These are phyloP conservation scores for Martes martes DNA, from an alignment of 2,113 vertebrate species.

Conservation along the genomic window DNA sequence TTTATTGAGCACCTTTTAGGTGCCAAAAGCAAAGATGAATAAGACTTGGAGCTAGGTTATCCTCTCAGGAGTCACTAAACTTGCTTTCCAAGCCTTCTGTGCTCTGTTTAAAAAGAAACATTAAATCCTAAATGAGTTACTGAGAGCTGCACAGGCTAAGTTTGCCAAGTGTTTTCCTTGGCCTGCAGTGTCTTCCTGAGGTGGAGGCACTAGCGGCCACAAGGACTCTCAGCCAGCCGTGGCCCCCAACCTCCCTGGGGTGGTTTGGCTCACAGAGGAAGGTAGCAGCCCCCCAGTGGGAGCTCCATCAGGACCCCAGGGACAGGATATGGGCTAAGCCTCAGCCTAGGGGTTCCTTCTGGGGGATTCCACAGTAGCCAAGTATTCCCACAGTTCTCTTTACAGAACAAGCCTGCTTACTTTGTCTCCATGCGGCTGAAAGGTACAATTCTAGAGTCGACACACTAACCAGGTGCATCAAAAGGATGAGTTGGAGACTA, in stretches of 20 bases:
- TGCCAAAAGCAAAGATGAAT: slow-evolving; percentile 73
- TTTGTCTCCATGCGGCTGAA: slow-evolving; percentile 21
- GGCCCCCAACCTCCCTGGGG: slow-evolving; percentile 13
- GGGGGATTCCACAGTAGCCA: background rate
- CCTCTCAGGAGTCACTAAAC: slow-evolving; percentile 56
- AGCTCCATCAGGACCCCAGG: background rate
- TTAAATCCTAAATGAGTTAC: slow-evolving; percentile 67
- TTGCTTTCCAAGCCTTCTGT: slow-evolving; percentile 67
- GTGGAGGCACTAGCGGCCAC: slow-evolving; percentile 37
- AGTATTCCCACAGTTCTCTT: slow-evolving; percentile 26
- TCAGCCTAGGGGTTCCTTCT: slow-evolving; percentile 17
- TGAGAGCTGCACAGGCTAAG: slow-evolving; percentile 37
- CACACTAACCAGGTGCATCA: slow-evolving; percentile 33
- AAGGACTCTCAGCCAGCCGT: slow-evolving; percentile 30
- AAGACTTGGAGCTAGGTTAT: slow-evolving; percentile 58
- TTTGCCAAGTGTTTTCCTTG: slow-evolving; percentile 70
- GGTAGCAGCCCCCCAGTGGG: slow-evolving; percentile 9
- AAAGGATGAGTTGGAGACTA: slow-evolving; percentile 46
- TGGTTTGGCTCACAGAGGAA: slow-evolving; percentile 44
- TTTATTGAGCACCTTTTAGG: slow-evolving; percentile 67
- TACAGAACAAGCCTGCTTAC: background rate
- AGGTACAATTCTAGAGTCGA: slow-evolving; percentile 32
- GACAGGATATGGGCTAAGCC: slow-evolving; percentile 36
- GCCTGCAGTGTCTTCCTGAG: slow-evolving; percentile 59
- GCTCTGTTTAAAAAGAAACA: slow-evolving; percentile 63